Conservation (phyloP, 2,797 vertebrate genomes). For the Lates japonicus region DNA sequence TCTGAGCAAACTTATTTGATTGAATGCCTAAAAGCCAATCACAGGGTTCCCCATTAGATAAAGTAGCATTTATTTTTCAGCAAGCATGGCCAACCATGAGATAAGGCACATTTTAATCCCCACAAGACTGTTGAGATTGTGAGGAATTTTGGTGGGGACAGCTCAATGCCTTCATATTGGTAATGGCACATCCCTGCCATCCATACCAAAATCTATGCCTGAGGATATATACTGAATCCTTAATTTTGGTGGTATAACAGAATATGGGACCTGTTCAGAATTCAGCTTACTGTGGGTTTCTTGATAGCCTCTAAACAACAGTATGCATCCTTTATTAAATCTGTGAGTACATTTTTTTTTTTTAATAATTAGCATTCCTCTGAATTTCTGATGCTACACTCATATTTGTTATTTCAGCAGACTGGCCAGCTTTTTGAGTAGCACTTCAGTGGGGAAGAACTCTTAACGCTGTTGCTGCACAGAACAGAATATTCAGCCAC, state of each 20-base stretch:
- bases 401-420: background rate
- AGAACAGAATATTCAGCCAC: slow-evolving; percentile 15
- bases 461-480: background rate
- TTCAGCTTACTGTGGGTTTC: background rate
- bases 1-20: too few relatives aligned
- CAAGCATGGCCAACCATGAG: too few relatives aligned
- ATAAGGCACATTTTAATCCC: too few relatives aligned
- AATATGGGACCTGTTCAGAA: background rate
- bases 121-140: background rate
- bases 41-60: too few relatives aligned
- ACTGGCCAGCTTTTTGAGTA: slow-evolving; percentile 10
- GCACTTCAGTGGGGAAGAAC: background rate
- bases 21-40: too few relatives aligned
- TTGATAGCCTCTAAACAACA: background rate
- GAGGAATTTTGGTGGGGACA: background rate
- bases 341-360: background rate
- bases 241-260: background rate
- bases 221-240: background rate
- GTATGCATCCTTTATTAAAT: background rate
- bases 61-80: too few relatives aligned
- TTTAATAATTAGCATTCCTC: background rate
- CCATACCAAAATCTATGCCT: background rate
- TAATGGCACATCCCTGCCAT: background rate
- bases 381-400: background rate
- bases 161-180: background rate